Conservation (phyloP, 2,888 invertebrate genomes). For the Philopedon plagiatum region DNA sequence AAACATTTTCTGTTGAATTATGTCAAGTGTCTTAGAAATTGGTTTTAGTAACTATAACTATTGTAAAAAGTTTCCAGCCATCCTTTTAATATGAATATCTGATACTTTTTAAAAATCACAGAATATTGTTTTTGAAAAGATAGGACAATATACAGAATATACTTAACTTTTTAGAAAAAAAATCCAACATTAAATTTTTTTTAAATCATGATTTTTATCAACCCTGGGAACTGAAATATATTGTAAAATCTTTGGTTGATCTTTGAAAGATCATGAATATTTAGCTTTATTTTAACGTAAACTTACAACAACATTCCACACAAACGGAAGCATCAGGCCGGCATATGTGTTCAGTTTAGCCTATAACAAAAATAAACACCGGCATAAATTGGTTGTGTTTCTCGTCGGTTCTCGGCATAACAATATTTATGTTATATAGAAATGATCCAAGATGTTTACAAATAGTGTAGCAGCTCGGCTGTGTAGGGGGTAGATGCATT, state of each 20-base stretch:
- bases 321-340: conserved; percentile 25
- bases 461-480: not conserved
- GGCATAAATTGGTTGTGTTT: conserved; percentile 24
- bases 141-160: too few species aligned
- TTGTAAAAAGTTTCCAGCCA: too few species aligned
- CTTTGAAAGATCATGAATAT: not conserved
- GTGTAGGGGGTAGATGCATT: conserved; percentile 3
- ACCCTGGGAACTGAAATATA: not conserved
- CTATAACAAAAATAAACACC: conserved; percentile 25
- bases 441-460: conserved; percentile 23
- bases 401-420: conserved; percentile 18
- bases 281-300: conserved; percentile 4
- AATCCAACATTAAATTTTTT: too few species aligned
- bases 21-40: too few species aligned
- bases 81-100: too few species aligned
- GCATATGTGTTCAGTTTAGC: conserved; percentile 19
- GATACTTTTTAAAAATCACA: too few species aligned
- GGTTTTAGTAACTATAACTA: too few species aligned
- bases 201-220: too few species aligned
- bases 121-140: too few species aligned
- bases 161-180: too few species aligned
- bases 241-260: conserved; percentile 9
- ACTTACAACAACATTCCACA: conserved; percentile 19
- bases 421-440: conserved; percentile 20
- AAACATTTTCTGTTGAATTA: too few species aligned